Percentiles rank a stretch among this genome's conserved stretches.
Conservation (phyloP, 2,113 vertebrate genomes). For the Psammodynastes pulverulentus region DNA sequence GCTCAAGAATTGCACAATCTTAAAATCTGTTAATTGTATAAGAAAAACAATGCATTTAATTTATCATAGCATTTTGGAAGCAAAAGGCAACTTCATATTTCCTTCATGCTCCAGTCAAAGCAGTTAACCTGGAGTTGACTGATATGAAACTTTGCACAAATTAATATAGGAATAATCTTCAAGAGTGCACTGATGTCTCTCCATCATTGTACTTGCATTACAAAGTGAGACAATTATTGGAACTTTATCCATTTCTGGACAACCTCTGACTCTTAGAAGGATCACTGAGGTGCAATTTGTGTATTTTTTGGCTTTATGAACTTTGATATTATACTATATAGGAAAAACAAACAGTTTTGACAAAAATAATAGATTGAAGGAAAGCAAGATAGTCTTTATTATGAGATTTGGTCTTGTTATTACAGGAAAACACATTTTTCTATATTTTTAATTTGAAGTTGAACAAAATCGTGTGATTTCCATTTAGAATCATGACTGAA, state of each 20-base stretch:
- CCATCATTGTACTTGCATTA: neutral
- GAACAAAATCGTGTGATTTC: neutral
- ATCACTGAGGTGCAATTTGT: neutral
- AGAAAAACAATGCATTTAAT: neutral
- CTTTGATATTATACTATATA: conserved; percentile 4
- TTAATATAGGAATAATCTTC: neutral
- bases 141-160: neutral
- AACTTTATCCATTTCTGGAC: neutral
- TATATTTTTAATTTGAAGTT: neutral
- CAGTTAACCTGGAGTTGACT: neutral
- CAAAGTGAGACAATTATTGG: neutral
- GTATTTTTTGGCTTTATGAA: conserved; percentile 25
- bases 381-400: neutral
- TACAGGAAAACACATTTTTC: neutral
- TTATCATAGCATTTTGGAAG: neutral
- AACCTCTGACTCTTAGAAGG: neutral
- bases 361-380: neutral
- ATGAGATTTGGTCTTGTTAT: neutral
- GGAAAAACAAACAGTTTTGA: neutral
- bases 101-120: neutral
- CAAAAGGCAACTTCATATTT: neutral
- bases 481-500: neutral
- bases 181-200: neutral
- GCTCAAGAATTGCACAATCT: neutral
- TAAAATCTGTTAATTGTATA: neutral